Evolutionary conservation across 2,888 invertebrate genomes (phyloP).

Genomic region (Eupithecia abbreviata): DNA sequence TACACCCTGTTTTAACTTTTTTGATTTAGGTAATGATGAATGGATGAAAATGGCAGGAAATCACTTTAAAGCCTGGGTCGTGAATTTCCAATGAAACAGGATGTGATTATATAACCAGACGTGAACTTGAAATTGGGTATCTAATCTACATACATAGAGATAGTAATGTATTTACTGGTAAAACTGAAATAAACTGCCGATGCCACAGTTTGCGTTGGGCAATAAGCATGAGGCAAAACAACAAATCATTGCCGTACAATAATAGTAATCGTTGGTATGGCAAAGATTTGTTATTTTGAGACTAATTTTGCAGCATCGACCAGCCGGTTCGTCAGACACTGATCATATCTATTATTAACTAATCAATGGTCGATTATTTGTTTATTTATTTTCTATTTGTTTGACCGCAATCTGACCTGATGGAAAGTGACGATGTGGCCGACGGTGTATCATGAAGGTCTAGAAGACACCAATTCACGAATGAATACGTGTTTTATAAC

Average conservation of each 20-base stretch:
- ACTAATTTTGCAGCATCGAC: neutral
- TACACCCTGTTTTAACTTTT: neutral
- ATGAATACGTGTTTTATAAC: too few relatives aligned
- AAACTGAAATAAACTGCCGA: neutral
- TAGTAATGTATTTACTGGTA: neutral
- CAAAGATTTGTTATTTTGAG: neutral
- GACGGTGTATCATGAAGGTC: too few relatives aligned
- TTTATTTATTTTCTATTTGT: too few relatives aligned
- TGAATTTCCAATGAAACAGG: neutral
- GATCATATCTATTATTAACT: neutral
- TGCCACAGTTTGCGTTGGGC: neutral
- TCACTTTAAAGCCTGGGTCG: neutral
- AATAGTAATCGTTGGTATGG: neutral
- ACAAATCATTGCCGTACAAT: too few relatives aligned
- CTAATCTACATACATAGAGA: neutral
- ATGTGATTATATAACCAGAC: neutral
- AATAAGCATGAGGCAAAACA: too few relatives aligned
- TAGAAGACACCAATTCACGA: too few relatives aligned
- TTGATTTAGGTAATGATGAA: neutral
- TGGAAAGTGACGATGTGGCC: too few relatives aligned
- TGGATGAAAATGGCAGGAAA: neutral
- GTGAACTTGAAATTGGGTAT: neutral
- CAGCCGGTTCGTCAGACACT: neutral
- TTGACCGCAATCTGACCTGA: too few relatives aligned
- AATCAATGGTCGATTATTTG: too few relatives aligned